Evolutionary conservation across 2,797 vertebrate genomes (phyloP).

Genomic region (Loriculus beryllinus): DNA sequence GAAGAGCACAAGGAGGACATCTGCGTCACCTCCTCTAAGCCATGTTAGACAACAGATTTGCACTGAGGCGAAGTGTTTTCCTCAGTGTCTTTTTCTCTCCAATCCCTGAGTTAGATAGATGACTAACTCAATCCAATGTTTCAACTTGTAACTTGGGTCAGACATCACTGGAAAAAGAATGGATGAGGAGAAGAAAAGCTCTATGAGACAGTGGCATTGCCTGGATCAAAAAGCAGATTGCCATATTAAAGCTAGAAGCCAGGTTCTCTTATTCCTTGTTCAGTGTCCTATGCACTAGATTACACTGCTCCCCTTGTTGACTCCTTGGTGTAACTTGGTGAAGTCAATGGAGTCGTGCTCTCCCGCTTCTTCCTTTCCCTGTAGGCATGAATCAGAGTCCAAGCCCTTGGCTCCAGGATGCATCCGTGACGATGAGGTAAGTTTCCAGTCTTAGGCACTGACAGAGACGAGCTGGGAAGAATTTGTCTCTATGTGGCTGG

Average conservation of each 20-base stretch:
- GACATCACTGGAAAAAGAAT: neutral
- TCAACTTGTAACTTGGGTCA: neutral
- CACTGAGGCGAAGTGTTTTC: neutral
- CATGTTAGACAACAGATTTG: accelerated
- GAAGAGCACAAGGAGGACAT: neutral
- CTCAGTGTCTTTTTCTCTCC: neutral
- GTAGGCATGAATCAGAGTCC: neutral
- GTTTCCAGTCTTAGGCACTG: slow-evolving; percentile 21
- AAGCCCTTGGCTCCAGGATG: neutral
- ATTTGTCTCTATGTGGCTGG: slow-evolving; percentile 13
- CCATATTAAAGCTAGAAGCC: neutral
- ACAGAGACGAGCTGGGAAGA: slow-evolving; percentile 26
- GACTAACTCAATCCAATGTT: neutral
- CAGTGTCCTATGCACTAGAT: neutral
- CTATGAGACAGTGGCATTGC: neutral
- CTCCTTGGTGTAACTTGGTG: neutral
- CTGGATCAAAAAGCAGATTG: neutral
- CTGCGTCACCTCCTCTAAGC: neutral
- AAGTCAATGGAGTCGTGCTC: neutral
- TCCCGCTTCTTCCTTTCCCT: neutral
- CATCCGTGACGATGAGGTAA: slow-evolving; percentile 31
- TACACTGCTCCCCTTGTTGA: neutral
- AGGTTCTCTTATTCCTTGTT: neutral
- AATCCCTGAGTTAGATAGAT: accelerated
- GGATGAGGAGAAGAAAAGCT: neutral